Conservation (phyloP, 2,888 invertebrate genomes). For the Drosophila nigricruria region DNA sequence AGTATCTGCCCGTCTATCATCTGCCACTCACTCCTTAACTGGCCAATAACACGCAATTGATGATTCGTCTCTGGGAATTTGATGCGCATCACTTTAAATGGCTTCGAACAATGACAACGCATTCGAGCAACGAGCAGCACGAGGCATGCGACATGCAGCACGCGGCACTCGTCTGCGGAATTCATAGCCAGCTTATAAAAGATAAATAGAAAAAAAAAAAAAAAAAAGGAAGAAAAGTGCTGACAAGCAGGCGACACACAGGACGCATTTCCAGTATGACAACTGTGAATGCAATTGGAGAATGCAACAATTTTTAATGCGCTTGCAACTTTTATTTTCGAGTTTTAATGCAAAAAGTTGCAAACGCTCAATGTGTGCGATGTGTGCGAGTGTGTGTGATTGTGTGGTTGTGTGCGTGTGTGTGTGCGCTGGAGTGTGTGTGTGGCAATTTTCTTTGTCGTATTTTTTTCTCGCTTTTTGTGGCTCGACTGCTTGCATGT, state of each 20-base stretch:
- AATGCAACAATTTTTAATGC: slow-evolving; percentile 81
- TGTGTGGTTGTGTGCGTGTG: slow-evolving; percentile 2
- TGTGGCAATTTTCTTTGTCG: slow-evolving; percentile 39
- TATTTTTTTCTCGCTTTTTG: slow-evolving; percentile 18
- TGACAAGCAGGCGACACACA: slow-evolving; percentile 39
- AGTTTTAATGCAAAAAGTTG: slow-evolving; percentile 75
- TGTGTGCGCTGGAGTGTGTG: background rate
- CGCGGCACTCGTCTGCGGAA: slow-evolving; percentile 14
- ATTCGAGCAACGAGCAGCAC: slow-evolving; percentile 17
- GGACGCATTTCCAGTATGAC: slow-evolving; percentile 46
- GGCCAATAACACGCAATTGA: slow-evolving; percentile 39
- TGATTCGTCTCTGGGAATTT: slow-evolving; percentile 21
- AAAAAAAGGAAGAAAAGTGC: slow-evolving; percentile 21
- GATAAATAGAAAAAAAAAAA: slow-evolving; percentile 4
- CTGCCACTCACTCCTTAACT: background rate
- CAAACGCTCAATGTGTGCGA: slow-evolving; percentile 19
- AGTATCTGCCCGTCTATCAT: background rate
- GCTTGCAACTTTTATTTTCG: slow-evolving; percentile 75
- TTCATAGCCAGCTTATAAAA: slow-evolving; percentile 49
- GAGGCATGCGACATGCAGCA: background rate
- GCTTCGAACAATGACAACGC: slow-evolving; percentile 34
- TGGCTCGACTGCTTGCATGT: slow-evolving; percentile 24
- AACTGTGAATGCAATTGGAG: slow-evolving; percentile 56
- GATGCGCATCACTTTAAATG: slow-evolving; percentile 21
- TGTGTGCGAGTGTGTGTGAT: slow-evolving; percentile 3